These are phyloP conservation scores for Hylaea fasciaria DNA, from an alignment of 2,888 invertebrate genomes.

Conservation along the genomic window DNA sequence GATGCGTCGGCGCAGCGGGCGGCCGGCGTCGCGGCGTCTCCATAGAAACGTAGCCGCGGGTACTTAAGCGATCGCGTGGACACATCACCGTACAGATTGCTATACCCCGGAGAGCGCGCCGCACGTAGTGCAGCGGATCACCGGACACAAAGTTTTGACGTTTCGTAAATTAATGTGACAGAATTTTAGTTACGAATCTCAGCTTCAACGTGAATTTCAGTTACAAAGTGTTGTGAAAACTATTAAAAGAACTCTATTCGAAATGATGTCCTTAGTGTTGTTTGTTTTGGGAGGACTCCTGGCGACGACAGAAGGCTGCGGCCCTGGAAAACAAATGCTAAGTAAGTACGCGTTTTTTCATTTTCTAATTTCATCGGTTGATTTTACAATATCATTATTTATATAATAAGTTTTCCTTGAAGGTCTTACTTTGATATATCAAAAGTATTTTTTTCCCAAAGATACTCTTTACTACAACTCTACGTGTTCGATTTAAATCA, in stretches of 20 bases:
- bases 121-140: slow-evolving; percentile 82
- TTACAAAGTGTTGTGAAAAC: slow-evolving; percentile 71
- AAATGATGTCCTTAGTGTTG: slow-evolving; percentile 83
- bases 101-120: slow-evolving; percentile 79
- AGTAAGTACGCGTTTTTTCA: slow-evolving; percentile 64
- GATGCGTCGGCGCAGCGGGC: slow-evolving; percentile 57
- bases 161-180: slow-evolving; percentile 82
- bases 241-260: slow-evolving; percentile 65
- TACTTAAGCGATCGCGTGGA: slow-evolving; percentile 69
- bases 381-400: neutral
- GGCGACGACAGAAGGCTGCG: slow-evolving; percentile 78
- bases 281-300: slow-evolving; percentile 80
- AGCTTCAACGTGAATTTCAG: slow-evolving; percentile 72
- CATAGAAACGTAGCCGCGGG: slow-evolving; percentile 68
- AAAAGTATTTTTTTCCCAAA: neutral
- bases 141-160: slow-evolving; percentile 74
- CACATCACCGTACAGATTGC: slow-evolving; percentile 68
- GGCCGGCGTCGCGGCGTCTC: slow-evolving; percentile 77
- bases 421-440: neutral
- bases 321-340: slow-evolving; percentile 76
- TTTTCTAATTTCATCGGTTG: neutral
- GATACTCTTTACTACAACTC: neutral
- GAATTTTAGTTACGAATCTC: slow-evolving; percentile 82
- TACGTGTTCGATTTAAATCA: slow-evolving; percentile 12
- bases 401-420: slow-evolving; percentile 11